Conservation (phyloP, 2,797 vertebrate genomes). For the Silurus lanzhouensis region DNA sequence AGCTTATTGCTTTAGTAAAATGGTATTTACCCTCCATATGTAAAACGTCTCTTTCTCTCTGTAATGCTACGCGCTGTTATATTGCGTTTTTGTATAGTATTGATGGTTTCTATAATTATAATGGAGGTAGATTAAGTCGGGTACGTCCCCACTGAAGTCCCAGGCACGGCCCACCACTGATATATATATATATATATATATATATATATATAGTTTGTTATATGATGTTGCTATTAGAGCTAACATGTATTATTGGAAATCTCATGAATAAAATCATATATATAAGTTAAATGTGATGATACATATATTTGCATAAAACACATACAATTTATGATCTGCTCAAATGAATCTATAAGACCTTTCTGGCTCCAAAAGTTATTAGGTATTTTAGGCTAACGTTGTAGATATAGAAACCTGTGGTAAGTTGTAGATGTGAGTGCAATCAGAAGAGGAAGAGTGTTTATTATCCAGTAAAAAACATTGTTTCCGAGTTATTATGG, state of each 20-base stretch:
- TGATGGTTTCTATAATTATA: too few species aligned
- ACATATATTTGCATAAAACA: not conserved
- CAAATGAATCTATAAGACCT: not conserved
- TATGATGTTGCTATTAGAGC: too few species aligned
- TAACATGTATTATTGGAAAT: not conserved
- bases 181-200: too few species aligned
- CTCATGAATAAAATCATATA: not conserved
- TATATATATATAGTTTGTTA: too few species aligned
- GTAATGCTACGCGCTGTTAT: too few species aligned
- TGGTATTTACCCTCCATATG: too few species aligned
- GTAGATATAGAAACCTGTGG: not conserved
- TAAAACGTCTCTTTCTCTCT: too few species aligned
- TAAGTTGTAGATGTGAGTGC: constrained; percentile 19
- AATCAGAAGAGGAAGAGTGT: constrained; percentile 38
- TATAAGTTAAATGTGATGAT: not conserved
- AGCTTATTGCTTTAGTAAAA: too few species aligned
- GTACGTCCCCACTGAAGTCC: too few species aligned
- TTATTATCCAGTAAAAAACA: constrained; percentile 46
- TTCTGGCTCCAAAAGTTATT: not conserved
- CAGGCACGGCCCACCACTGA: too few species aligned
- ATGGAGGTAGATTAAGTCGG: too few species aligned
- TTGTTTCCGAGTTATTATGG: constrained; percentile 20
- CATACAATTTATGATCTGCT: not conserved
- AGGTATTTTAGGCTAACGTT: not conserved
- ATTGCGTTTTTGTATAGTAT: too few species aligned